Evolutionary conservation across 2,888 invertebrate species (phyloP).

Genomic region (Masnerella sp.): DNA sequence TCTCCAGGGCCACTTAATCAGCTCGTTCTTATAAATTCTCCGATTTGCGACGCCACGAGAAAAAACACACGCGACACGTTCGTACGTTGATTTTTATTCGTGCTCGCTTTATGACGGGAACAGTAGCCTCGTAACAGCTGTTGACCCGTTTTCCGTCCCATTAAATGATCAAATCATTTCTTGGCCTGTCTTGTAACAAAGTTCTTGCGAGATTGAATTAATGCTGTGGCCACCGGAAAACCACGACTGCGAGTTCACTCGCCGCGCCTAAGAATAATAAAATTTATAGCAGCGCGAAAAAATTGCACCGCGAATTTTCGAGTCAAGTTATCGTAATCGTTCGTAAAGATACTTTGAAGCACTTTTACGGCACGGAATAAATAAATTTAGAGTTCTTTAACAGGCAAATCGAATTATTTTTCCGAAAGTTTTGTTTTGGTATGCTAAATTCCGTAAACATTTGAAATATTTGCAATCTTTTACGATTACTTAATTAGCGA

Average conservation of each 20-base stretch:
- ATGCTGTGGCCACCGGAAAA: conserved; percentile 48
- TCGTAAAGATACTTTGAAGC: not conserved
- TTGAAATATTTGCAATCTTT: too few relatives aligned
- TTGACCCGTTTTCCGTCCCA: conserved; percentile 59
- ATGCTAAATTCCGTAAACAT: too few relatives aligned
- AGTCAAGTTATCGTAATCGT: not conserved
- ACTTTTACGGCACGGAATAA: too few relatives aligned
- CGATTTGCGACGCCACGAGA: conserved; percentile 4
- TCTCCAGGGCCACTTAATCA: conserved; percentile 1
- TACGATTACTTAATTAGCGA: too few relatives aligned
- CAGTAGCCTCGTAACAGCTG: conserved; percentile 58
- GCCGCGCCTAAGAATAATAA: conserved; percentile 38
- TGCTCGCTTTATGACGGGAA: conserved; percentile 53
- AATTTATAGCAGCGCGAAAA: conserved; percentile 27
- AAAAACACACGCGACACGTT: conserved; percentile 24
- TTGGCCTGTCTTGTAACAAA: conserved; percentile 56
- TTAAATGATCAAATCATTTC: conserved; percentile 58
- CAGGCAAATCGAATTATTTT: too few relatives aligned
- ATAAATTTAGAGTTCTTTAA: too few relatives aligned
- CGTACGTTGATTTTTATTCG: conserved; percentile 36
- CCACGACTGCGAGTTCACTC: conserved; percentile 43
- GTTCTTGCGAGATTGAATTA: conserved; percentile 57
- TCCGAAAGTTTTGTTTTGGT: too few relatives aligned
- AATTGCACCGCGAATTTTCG: conserved; percentile 12
- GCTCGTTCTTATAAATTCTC: conserved; percentile 24